A percentile compares a stretch with the other conserved stretches of the same genome.
phyloP scores from a whole-genome alignment of 2,888 invertebrate species.

The Campaea margaritaria region DNA sequence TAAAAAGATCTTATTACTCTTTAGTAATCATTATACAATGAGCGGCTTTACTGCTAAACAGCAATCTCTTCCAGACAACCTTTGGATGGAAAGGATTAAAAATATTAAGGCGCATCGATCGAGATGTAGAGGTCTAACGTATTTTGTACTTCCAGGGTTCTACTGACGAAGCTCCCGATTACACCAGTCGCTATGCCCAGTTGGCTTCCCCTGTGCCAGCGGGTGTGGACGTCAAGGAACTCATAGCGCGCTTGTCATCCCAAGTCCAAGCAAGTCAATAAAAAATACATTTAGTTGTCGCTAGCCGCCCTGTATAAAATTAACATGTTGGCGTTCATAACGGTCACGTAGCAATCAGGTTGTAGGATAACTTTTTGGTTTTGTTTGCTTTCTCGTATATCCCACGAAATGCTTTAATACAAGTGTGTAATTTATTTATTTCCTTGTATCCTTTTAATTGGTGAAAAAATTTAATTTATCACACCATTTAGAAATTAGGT shows the following conservation, averaged over 20 bases:
- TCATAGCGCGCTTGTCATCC: slow-evolving; percentile 54
- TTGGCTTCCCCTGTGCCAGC: slow-evolving; percentile 65
- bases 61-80: no score
- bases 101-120: no score
- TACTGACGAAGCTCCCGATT: slow-evolving; percentile 48
- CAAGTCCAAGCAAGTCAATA: background rate
- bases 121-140: no score
- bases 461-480: background rate
- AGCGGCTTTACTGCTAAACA: no score
- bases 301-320: background rate
- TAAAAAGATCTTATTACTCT: no score
- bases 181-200: slow-evolving; percentile 64
- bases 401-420: slow-evolving; percentile 49
- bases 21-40: no score
- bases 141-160: slow-evolving; percentile 40
- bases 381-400: slow-evolving; percentile 15
- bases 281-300: background rate
- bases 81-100: no score
- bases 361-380: slow-evolving; percentile 12
- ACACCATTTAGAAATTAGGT: background rate
- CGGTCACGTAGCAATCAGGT: background rate
- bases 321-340: slow-evolving; percentile 11
- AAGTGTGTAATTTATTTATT: background rate
- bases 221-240: slow-evolving; percentile 56
- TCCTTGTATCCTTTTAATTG: background rate